These are phyloP conservation scores for Octodon degus DNA, from an alignment of 2,113 vertebrate genomes.

Conservation along the genomic window DNA sequence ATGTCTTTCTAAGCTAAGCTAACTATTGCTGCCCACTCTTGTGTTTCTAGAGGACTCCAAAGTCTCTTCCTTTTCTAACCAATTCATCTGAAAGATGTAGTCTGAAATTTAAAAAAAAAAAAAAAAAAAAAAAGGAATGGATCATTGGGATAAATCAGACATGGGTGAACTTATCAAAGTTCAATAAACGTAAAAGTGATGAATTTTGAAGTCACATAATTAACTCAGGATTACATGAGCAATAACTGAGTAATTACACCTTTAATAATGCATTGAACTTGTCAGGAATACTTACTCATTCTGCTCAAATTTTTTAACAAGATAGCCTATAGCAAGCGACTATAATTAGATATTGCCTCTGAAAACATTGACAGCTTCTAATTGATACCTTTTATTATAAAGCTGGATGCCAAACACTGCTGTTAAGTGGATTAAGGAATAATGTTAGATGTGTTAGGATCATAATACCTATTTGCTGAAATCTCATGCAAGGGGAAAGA, in stretches of 20 bases:
- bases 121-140: slow-evolving; percentile 59
- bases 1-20: background rate
- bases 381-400: slow-evolving; percentile 90
- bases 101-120: slow-evolving; percentile 59
- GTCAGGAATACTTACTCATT: slow-evolving; percentile 90
- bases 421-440: slow-evolving; percentile 84
- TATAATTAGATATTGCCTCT: slow-evolving; percentile 88
- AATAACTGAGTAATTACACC: slow-evolving; percentile 90
- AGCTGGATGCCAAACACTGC: slow-evolving; percentile 86
- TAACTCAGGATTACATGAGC: slow-evolving; percentile 89
- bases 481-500: slow-evolving; percentile 64
- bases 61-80: slow-evolving; percentile 32
- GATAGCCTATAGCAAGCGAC: slow-evolving; percentile 89
- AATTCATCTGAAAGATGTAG: slow-evolving; percentile 49
- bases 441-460: slow-evolving; percentile 80
- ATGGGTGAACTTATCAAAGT: slow-evolving; percentile 87
- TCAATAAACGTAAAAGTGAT: slow-evolving; percentile 92
- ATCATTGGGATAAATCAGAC: slow-evolving; percentile 80
- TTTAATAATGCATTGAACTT: slow-evolving; percentile 92
- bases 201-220: slow-evolving; percentile 90
- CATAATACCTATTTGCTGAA: slow-evolving; percentile 75
- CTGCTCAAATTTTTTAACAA: slow-evolving; percentile 90
- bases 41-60: background rate
- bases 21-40: background rate
- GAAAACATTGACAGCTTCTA: slow-evolving; percentile 89